These are phyloP conservation scores for Sander vitreus DNA, from an alignment of 2,113 vertebrate genomes.

Conservation along the genomic window DNA sequence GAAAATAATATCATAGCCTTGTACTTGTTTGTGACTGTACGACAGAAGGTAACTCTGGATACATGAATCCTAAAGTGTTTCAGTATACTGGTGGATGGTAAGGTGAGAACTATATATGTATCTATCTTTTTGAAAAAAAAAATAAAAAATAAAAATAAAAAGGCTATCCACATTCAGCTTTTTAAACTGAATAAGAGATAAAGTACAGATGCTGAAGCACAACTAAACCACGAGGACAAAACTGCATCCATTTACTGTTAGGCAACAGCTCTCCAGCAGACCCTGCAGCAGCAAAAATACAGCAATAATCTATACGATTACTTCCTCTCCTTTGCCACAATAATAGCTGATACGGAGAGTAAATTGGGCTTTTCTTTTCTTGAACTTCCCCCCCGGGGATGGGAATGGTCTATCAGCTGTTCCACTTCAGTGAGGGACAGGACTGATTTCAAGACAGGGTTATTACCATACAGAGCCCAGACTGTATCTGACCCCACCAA, in stretches of 20 bases:
- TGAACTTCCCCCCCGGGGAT: constrained; percentile 77
- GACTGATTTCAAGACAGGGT: constrained; percentile 86
- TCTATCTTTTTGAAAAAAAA: neutral
- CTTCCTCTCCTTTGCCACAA: constrained; percentile 73
- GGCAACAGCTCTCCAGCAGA: constrained; percentile 36
- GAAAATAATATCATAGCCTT: neutral
- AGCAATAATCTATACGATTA: constrained; percentile 69
- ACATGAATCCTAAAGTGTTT: neutral
- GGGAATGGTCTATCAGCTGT: constrained; percentile 82
- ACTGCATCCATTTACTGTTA: constrained; percentile 55
- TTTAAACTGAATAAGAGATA: constrained; percentile 34
- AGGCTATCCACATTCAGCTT: constrained; percentile 3
- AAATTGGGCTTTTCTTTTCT: constrained; percentile 85
- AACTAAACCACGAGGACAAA: constrained; percentile 27
- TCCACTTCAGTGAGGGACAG: constrained; percentile 83
- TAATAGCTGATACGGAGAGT: constrained; percentile 76
- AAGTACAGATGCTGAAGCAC: constrained; percentile 18
- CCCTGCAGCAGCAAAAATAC: constrained; percentile 58
- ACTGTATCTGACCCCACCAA: constrained; percentile 82
- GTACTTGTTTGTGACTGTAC: neutral
- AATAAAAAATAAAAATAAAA: too few relatives aligned
- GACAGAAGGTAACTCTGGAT: neutral
- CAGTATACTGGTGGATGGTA: neutral
- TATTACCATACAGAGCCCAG: constrained; percentile 85
- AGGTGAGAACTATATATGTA: neutral